These are phyloP conservation scores for Atta texana DNA, from an alignment of 1,140 invertebrate species.

Conservation along the genomic window DNA sequence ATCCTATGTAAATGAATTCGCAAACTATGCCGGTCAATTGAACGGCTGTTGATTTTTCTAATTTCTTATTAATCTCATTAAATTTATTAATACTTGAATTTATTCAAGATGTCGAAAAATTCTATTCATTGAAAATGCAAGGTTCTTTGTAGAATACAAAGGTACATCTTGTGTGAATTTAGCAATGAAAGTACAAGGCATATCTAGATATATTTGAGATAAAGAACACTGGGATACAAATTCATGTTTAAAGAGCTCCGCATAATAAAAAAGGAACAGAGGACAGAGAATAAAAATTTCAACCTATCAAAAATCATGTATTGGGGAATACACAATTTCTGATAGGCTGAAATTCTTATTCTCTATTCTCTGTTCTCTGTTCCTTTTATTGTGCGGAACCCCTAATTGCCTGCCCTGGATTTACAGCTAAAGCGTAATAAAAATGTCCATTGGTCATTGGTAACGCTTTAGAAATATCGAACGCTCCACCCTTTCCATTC, in stretches of 20 bases:
- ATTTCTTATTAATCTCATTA: neutral
- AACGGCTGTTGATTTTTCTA: neutral
- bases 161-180: neutral
- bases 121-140: neutral
- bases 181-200: neutral
- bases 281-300: no score
- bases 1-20: neutral
- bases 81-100: neutral
- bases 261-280: no score
- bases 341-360: no score
- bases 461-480: neutral
- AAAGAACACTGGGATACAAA: neutral
- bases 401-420: neutral
- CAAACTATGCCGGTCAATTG: neutral
- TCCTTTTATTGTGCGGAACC: no score
- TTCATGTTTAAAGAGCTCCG: neutral
- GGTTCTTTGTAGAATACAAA: neutral
- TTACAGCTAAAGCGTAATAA: neutral
- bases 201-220: neutral
- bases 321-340: no score
- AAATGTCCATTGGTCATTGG: neutral
- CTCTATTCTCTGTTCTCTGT: no score
- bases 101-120: neutral
- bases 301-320: no score
- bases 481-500: neutral